Conservation (phyloP, 2,888 invertebrate species). For the Onthophagus sagittarius region DNA sequence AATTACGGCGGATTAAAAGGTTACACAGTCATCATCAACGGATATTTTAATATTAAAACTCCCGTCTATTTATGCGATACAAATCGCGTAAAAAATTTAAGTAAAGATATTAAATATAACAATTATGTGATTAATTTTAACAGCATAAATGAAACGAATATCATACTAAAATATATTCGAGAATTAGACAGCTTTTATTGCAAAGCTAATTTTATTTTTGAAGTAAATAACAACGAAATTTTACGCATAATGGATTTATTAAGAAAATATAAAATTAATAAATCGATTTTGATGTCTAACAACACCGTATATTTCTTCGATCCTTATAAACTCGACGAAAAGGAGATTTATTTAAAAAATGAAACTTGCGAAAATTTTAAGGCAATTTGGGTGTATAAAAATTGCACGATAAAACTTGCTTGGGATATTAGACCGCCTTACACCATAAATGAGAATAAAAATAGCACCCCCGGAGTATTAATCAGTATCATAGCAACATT, state of each 20-base stretch:
- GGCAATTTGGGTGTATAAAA: neutral
- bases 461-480: neutral
- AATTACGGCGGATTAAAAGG: neutral
- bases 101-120: neutral
- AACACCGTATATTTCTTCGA: neutral
- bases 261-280: neutral
- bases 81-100: neutral
- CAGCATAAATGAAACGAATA: neutral
- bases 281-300: neutral
- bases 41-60: neutral
- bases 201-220: neutral
- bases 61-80: neutral
- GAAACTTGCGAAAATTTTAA: neutral
- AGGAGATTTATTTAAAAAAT: neutral
- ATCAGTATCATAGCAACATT: neutral
- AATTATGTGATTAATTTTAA: neutral
- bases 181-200: neutral
- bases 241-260: neutral
- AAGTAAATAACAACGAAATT: neutral
- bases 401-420: neutral
- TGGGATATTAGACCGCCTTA: slow-evolving; percentile 7
- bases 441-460: slow-evolving; percentile 7
- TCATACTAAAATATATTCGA: neutral
- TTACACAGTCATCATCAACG: neutral
- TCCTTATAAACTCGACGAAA: neutral